phyloP scores from a whole-genome alignment of 2,113 vertebrate genomes.

The Phalacrocorax pelagicus region DNA sequence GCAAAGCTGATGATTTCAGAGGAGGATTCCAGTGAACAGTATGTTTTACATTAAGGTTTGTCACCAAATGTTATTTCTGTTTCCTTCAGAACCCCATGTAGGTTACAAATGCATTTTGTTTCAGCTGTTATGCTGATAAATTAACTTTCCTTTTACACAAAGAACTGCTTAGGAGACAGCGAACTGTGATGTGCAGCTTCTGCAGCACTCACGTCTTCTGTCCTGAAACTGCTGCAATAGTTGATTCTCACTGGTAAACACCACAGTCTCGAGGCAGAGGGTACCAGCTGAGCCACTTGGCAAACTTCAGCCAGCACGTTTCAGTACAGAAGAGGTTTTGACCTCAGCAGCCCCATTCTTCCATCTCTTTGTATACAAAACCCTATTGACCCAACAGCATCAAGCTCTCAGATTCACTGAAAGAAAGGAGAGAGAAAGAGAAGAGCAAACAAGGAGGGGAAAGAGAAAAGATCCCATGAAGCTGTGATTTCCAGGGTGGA shows the following conservation, averaged over 20 bases:
- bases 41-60: background rate
- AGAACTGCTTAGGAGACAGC: background rate
- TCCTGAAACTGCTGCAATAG: background rate
- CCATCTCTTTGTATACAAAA: background rate
- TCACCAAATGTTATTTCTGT: background rate
- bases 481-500: background rate
- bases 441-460: background rate
- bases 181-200: background rate
- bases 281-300: background rate
- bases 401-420: background rate
- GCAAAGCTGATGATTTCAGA: slow-evolving; percentile 6
- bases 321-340: background rate
- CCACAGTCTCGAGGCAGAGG: background rate
- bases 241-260: background rate
- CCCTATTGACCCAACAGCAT: background rate
- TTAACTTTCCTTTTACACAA: background rate
- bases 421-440: background rate
- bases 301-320: background rate
- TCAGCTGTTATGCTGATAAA: background rate
- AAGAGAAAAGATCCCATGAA: background rate
- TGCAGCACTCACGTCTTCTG: background rate
- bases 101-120: background rate
- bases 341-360: background rate
- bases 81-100: background rate
- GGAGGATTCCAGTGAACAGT: background rate